phyloP scores from a whole-genome alignment of 2,888 invertebrate species.

The Incurvaria masculella region DNA sequence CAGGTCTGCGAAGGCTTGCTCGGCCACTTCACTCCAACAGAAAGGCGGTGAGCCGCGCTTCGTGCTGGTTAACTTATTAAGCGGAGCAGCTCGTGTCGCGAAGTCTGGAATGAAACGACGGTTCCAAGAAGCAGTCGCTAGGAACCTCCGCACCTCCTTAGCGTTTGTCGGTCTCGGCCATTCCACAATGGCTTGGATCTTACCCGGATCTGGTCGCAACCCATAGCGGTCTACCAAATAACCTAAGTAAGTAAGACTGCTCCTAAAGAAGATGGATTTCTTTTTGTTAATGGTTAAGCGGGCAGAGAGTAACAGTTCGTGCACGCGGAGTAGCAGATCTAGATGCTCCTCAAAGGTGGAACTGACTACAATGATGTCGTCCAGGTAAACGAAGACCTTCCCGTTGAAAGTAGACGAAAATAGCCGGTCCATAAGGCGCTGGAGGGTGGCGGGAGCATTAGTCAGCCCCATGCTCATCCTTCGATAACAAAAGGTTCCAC shows the following conservation, averaged over 20 bases:
- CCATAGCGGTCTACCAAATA: constrained; percentile 17
- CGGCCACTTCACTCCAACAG: background rate
- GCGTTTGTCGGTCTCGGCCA: constrained; percentile 15
- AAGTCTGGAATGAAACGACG: background rate
- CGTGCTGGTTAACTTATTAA: background rate
- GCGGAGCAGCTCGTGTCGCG: background rate
- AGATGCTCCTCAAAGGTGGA: constrained; percentile 14
- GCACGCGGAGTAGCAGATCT: background rate
- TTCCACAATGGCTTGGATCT: constrained; percentile 16
- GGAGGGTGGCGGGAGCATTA: constrained; percentile 19
- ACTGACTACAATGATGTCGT: constrained; percentile 17
- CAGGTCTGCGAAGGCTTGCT: background rate
- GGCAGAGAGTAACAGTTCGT: constrained; percentile 2
- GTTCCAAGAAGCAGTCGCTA: background rate
- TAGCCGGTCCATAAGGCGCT: constrained; percentile 16
- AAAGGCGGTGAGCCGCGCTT: background rate
- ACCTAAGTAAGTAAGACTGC: constrained; percentile 1
- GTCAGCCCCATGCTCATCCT: constrained; percentile 15
- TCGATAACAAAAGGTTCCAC: constrained; percentile 14
- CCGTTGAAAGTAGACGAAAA: constrained; percentile 14
- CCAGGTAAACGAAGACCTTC: constrained; percentile 15
- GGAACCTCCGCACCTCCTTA: background rate
- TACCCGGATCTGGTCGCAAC: constrained; percentile 17
- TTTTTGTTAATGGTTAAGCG: constrained; percentile 16
- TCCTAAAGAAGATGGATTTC: constrained; percentile 12